These are phyloP conservation scores for Aleadryas rufinucha DNA, from an alignment of 2,113 vertebrate genomes.

Conservation along the genomic window DNA sequence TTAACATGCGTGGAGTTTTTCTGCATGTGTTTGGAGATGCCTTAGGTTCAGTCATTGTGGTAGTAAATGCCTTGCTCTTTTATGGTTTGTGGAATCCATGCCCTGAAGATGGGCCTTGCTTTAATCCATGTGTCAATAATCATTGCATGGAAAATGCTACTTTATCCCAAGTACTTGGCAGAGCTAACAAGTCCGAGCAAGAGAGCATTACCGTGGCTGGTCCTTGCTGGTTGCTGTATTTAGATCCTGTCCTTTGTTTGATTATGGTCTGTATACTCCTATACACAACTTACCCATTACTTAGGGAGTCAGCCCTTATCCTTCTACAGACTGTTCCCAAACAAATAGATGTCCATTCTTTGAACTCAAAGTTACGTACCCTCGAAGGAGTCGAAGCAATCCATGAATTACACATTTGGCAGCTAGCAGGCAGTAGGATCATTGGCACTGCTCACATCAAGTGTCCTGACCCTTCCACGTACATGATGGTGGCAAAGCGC, in stretches of 20 bases:
- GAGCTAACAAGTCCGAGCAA: not conserved
- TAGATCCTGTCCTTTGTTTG: slow-evolving; percentile 92
- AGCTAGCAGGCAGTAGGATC: slow-evolving; percentile 95
- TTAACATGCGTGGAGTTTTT: slow-evolving; percentile 99
- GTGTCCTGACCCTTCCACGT: slow-evolving; percentile 91
- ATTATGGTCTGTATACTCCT: slow-evolving; percentile 95
- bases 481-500: slow-evolving; percentile 97
- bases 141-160: slow-evolving; percentile 81
- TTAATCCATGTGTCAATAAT: slow-evolving; percentile 80
- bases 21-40: slow-evolving; percentile 96
- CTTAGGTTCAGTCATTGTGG: slow-evolving; percentile 95
- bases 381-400: slow-evolving; percentile 93
- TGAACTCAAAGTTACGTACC: slow-evolving; percentile 83
- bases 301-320: slow-evolving; percentile 98
- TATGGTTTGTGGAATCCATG: slow-evolving; percentile 89
- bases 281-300: slow-evolving; percentile 94
- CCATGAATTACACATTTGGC: slow-evolving; percentile 97
- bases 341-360: slow-evolving; percentile 90
- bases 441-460: slow-evolving; percentile 99
- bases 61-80: slow-evolving; percentile 90
- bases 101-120: slow-evolving; percentile 68
- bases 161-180: slow-evolving; percentile 21
- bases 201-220: slow-evolving; percentile 65
- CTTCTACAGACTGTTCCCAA: slow-evolving; percentile 97
- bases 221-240: slow-evolving; percentile 96